Conservation (phyloP, 2,888 invertebrate genomes). For the Mechanitis messenoides region DNA sequence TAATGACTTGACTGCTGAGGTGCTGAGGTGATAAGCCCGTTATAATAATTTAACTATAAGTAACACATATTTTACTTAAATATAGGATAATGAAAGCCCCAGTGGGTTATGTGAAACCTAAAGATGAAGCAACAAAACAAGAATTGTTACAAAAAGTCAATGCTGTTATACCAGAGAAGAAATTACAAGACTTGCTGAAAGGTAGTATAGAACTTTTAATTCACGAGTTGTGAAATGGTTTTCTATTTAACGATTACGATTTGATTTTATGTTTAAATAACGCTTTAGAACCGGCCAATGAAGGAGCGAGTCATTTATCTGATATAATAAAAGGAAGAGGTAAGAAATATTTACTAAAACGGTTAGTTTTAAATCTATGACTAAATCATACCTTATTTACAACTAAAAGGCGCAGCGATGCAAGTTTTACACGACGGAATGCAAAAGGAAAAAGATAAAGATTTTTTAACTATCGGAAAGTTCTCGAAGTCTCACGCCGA, state of each 20-base stretch:
- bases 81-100: constrained; percentile 45
- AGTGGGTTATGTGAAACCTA: constrained; percentile 36
- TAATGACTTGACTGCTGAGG: too few relatives aligned
- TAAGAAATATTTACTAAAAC: constrained; percentile 23
- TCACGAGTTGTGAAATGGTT: background rate
- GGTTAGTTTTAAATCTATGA: background rate
- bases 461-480: constrained; percentile 44
- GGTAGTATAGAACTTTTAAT: constrained; percentile 32
- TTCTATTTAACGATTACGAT: background rate
- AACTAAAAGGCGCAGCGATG: constrained; percentile 45
- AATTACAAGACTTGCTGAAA: constrained; percentile 41
- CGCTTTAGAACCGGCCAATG: constrained; percentile 41
- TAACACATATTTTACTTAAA: background rate
- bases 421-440: constrained; percentile 41
- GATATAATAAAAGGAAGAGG: constrained; percentile 51
- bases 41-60: background rate
- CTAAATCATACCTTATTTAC: constrained; percentile 2
- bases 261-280: background rate
- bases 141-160: constrained; percentile 39
- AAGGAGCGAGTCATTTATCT: constrained; percentile 48
- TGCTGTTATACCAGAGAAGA: constrained; percentile 45
- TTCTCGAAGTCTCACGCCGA: constrained; percentile 42
- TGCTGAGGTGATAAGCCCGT: too few relatives aligned
- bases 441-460: constrained; percentile 39
- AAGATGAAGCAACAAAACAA: constrained; percentile 36